A percentile compares a stretch with the other conserved stretches of the same genome.
Evolutionary conservation across 2,797 vertebrate species (phyloP).

Genomic region (Falco berigora): DNA sequence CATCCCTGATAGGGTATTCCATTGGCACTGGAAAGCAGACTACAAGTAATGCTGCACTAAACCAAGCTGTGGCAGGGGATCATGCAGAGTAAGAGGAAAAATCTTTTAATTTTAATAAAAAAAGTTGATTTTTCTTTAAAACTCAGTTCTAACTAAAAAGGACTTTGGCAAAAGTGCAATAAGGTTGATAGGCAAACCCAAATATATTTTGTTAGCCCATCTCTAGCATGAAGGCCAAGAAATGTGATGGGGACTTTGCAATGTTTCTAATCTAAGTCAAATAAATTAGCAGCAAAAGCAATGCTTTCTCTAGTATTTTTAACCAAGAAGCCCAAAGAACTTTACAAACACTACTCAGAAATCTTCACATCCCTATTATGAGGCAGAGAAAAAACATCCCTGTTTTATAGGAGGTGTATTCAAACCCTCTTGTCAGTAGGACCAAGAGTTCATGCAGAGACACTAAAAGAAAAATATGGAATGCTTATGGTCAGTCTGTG

Average conservation of each 20-base stretch:
- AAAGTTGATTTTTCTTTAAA: neutral
- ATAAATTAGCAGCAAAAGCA: neutral
- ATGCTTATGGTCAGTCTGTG: neutral
- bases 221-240: neutral
- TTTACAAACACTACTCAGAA: neutral
- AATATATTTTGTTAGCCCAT: neutral
- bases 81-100: conserved; percentile 49
- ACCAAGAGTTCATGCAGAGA: neutral
- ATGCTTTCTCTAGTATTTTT: neutral
- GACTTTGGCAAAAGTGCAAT: neutral
- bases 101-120: neutral
- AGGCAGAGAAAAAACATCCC: neutral
- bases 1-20: conserved; percentile 71
- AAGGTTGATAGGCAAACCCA: neutral
- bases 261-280: neutral
- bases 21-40: conserved; percentile 42
- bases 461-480: neutral
- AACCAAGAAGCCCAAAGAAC: neutral
- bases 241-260: neutral
- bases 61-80: conserved; percentile 72
- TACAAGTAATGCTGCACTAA: conserved; percentile 43
- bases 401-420: neutral
- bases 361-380: neutral
- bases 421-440: neutral
- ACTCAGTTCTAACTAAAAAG: neutral